Evolutionary conservation across 2,888 invertebrate species (phyloP).

Genomic region (Leptopterna dolabrata): DNA sequence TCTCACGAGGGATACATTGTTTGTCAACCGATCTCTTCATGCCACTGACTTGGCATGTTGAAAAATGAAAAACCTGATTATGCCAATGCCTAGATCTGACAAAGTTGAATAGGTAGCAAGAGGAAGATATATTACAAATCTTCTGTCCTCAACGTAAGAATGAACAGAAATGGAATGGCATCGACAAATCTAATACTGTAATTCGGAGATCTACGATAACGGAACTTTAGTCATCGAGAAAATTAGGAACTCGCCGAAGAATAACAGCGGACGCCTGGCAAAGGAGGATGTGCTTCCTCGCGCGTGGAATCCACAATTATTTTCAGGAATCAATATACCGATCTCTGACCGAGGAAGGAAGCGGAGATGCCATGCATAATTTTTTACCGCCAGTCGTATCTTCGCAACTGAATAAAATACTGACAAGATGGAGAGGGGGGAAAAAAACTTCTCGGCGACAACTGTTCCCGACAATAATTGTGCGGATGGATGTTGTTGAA

Average conservation of each 20-base stretch:
- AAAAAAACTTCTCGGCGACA: neutral
- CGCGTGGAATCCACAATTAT: slow-evolving; percentile 48
- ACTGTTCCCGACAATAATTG: neutral
- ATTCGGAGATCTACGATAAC: no score
- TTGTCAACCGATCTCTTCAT: no score
- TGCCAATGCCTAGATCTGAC: no score
- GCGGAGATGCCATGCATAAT: slow-evolving; percentile 20
- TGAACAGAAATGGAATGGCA: no score
- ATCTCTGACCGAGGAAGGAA: neutral
- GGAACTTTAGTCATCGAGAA: neutral
- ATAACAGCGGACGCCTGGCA: slow-evolving; percentile 1
- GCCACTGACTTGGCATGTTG: no score
- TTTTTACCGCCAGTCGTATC: neutral
- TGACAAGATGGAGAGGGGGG: neutral
- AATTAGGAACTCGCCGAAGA: neutral
- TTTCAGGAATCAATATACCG: slow-evolving; percentile 36
- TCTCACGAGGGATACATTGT: no score
- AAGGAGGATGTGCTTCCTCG: slow-evolving; percentile 21
- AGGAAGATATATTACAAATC: no score
- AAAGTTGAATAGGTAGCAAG: no score
- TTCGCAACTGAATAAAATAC: slow-evolving; percentile 8
- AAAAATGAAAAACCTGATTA: no score
- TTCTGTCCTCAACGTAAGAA: no score
- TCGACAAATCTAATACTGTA: no score
- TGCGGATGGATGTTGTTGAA: neutral